Evolutionary conservation across 2,113 vertebrate genomes (phyloP).

Genomic region (Capreolus pygargus): DNA sequence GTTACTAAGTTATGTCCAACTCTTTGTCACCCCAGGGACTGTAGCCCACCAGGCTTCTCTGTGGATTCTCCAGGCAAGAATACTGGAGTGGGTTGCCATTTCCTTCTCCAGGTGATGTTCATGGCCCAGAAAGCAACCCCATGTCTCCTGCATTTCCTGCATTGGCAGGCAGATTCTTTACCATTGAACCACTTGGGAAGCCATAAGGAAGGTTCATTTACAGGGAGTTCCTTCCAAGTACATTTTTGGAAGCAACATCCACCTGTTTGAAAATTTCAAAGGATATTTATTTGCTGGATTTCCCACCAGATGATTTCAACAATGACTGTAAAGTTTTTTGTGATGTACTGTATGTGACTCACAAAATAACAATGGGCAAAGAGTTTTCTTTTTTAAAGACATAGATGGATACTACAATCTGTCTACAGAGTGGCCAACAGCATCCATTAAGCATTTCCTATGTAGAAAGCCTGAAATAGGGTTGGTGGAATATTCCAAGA

Average conservation of each 20-base stretch:
- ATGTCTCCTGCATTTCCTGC: background rate
- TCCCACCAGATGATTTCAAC: background rate
- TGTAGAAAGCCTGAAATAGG: background rate
- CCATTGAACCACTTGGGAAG: background rate
- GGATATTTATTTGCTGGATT: slow-evolving; percentile 41
- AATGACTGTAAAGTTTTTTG: background rate
- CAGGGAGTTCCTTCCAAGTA: background rate
- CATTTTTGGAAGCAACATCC: background rate
- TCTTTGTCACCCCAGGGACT: background rate
- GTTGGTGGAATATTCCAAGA: background rate
- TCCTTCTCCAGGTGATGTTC: background rate
- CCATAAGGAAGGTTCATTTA: background rate
- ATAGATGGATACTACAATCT: background rate
- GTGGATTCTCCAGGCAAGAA: background rate
- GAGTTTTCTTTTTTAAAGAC: background rate
- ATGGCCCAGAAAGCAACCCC: background rate
- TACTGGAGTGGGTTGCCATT: background rate
- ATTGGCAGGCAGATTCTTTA: background rate
- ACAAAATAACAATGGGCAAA: background rate
- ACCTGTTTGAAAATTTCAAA: slow-evolving; percentile 43
- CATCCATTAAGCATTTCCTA: background rate
- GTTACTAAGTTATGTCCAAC: background rate
- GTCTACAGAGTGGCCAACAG: background rate
- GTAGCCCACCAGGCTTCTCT: background rate
- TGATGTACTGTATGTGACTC: background rate